Conservation (phyloP, 2,113 vertebrate species). For the Prunella fulvescens region DNA sequence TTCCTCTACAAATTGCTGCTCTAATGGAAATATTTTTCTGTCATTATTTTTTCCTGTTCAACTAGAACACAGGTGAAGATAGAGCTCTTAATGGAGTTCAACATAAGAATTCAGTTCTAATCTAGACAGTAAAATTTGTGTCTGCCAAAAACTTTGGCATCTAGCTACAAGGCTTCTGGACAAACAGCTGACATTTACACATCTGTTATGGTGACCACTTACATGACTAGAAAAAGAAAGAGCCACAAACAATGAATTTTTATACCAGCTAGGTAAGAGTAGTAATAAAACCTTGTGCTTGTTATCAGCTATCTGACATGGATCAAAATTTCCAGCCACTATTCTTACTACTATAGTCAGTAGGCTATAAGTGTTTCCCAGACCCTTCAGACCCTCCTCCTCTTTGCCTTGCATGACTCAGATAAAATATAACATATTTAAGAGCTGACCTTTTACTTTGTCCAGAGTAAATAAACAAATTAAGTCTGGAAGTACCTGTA, state of each 20-base stretch:
- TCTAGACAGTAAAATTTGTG: neutral
- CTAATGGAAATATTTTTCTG: neutral
- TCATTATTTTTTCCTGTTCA: neutral
- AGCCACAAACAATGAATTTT: neutral
- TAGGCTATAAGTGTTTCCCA: neutral
- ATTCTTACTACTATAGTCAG: neutral
- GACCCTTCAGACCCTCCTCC: neutral
- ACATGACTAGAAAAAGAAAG: neutral
- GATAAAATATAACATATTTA: neutral
- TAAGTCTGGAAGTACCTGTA: neutral
- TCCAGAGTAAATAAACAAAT: neutral
- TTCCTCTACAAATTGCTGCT: neutral
- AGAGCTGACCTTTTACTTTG: neutral
- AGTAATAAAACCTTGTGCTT: neutral
- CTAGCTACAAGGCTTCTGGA: neutral
- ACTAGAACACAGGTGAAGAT: neutral
- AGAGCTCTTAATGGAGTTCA: neutral
- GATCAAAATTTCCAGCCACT: neutral
- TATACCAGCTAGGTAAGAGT: neutral
- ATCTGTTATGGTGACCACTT: neutral
- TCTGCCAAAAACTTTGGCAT: neutral
- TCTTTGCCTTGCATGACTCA: neutral
- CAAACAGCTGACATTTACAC: neutral
- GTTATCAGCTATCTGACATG: neutral
- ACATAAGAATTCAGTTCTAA: neutral